These are phyloP conservation scores for Coelopa pilipes DNA, from an alignment of 2,888 invertebrate species.

Conservation along the genomic window DNA sequence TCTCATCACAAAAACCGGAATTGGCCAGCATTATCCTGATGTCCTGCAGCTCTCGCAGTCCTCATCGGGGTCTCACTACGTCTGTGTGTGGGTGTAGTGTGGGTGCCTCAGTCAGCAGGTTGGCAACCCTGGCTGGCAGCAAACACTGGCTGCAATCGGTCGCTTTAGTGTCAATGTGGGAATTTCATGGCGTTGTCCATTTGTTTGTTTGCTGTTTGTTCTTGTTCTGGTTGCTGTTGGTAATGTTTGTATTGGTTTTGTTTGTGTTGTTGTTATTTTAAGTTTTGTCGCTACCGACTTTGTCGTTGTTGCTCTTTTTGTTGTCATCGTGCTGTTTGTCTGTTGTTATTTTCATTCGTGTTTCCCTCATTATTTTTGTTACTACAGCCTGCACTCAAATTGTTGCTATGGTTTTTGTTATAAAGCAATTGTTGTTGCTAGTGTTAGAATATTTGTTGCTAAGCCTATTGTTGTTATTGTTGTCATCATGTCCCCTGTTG, in stretches of 20 bases:
- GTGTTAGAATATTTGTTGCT: no score
- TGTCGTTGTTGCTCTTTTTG: neutral
- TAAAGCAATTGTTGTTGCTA: no score
- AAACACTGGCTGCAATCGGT: neutral
- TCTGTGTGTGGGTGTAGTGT: neutral
- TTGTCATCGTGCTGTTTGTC: conserved; percentile 1
- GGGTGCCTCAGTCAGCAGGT: conserved; percentile 6
- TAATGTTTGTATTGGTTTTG: neutral
- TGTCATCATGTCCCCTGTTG: no score
- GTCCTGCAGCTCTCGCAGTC: neutral
- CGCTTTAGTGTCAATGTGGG: conserved; percentile 41
- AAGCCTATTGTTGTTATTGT: no score
- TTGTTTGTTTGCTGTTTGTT: neutral
- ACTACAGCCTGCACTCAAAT: no score
- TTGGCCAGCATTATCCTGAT: neutral
- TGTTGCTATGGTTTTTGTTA: no score
- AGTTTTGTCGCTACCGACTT: neutral
- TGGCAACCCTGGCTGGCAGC: conserved; percentile 12
- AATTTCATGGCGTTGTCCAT: conserved; percentile 33
- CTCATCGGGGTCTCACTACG: neutral
- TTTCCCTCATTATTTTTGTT: neutral
- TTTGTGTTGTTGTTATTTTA: conserved; percentile 4
- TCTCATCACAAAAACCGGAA: conserved; percentile 9
- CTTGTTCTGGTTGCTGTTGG: neutral
- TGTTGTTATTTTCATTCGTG: conserved; percentile 1